These are phyloP conservation scores for Paradoxurus hermaphroditus DNA, from an alignment of 2,113 vertebrate genomes.

Conservation along the genomic window DNA sequence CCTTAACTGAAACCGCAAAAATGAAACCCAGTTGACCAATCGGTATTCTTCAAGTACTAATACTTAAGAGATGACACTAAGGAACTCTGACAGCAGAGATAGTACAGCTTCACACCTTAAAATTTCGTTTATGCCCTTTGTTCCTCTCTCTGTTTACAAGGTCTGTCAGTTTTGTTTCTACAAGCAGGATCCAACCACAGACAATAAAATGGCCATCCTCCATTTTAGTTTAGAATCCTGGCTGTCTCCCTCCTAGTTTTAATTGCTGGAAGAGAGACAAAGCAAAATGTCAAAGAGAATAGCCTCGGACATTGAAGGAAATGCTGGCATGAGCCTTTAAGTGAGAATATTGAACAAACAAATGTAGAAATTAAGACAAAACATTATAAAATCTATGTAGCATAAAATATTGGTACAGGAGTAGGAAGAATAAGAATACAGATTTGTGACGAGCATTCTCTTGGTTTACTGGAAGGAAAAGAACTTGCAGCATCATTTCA, in stretches of 20 bases:
- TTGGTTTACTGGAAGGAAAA: neutral
- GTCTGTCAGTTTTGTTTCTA: neutral
- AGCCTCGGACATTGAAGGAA: neutral
- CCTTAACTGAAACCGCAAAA: neutral
- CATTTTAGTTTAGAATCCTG: conserved; percentile 13
- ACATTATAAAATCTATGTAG: neutral
- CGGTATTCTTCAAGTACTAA: neutral
- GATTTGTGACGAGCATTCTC: neutral
- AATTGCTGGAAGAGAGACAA: conserved; percentile 42
- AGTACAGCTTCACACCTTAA: neutral
- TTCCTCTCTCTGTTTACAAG: neutral
- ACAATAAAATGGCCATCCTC: neutral
- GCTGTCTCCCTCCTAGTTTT: conserved; percentile 15
- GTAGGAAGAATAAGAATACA: neutral
- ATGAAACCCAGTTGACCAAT: neutral
- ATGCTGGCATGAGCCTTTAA: neutral
- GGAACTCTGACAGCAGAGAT: neutral
- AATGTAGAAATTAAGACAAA: neutral
- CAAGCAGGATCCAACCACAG: neutral
- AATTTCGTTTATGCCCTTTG: neutral
- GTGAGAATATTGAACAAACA: neutral
- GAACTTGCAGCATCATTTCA: neutral
- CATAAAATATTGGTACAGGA: neutral
- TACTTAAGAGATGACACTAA: neutral
- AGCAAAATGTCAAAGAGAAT: conserved; percentile 34